A percentile compares a stretch with the other conserved stretches of the same genome.
Evolutionary conservation across 2,888 invertebrate genomes (phyloP).

Genomic region (Philereme vetulata): DNA sequence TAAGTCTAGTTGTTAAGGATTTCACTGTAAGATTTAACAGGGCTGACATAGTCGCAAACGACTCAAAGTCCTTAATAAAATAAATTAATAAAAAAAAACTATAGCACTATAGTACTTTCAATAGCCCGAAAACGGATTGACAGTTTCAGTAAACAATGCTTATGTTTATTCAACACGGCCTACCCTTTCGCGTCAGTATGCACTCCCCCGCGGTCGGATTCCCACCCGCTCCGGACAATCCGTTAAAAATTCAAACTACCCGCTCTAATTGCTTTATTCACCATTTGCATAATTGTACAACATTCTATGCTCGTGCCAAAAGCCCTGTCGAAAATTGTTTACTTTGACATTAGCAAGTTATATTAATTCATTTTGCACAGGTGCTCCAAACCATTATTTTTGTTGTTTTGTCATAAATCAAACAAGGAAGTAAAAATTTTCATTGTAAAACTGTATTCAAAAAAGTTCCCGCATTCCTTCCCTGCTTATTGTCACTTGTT

Average conservation of each 20-base stretch:
- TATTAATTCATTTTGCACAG: slow-evolving; percentile 23
- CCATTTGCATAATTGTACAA: slow-evolving; percentile 50
- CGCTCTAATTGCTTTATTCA: slow-evolving; percentile 51
- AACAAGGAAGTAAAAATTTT: slow-evolving; percentile 16
- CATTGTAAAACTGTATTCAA: slow-evolving; percentile 35
- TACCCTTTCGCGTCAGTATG: slow-evolving; percentile 18
- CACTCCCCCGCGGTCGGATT: slow-evolving; percentile 19
- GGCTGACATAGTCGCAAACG: too few relatives aligned
- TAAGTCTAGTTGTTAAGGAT: too few relatives aligned
- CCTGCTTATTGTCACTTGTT: slow-evolving; percentile 31
- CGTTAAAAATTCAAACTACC: slow-evolving; percentile 40
- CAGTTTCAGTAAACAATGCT: neutral
- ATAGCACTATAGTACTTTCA: too few relatives aligned
- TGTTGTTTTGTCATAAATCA: slow-evolving; percentile 15
- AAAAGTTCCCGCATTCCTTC: slow-evolving; percentile 39
- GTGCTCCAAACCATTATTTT: slow-evolving; percentile 11
- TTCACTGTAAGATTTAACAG: too few relatives aligned
- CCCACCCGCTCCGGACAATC: slow-evolving; percentile 25
- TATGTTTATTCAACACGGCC: slow-evolving; percentile 13
- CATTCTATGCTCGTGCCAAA: slow-evolving; percentile 38
- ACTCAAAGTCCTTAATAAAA: too few relatives aligned
- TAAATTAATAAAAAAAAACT: too few relatives aligned
- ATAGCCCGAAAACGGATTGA: neutral
- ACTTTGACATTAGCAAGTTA: slow-evolving; percentile 33
- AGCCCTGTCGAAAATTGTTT: slow-evolving; percentile 36